Evolutionary conservation across 2,888 invertebrate genomes (phyloP).

Genomic region (Phytoseiulus persimilis): DNA sequence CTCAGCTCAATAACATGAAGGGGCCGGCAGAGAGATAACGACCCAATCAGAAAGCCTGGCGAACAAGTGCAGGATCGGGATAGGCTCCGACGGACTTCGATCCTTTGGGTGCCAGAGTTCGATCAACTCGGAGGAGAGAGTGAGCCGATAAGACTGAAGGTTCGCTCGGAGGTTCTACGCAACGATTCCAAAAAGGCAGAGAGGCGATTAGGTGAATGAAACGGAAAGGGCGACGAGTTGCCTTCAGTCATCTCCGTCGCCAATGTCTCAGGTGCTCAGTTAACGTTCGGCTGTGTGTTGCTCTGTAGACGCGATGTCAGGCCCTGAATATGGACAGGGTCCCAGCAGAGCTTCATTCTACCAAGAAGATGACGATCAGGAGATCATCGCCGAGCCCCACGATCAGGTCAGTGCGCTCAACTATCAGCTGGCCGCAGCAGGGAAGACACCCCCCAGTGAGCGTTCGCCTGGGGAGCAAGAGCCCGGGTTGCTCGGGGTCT

Average conservation of each 20-base stretch:
- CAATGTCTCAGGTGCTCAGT: not conserved
- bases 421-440: not conserved
- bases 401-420: constrained; percentile 17
- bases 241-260: not conserved
- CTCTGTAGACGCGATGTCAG: not conserved
- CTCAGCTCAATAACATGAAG: not conserved
- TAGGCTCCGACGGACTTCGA: too few species aligned
- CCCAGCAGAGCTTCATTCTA: constrained; percentile 20
- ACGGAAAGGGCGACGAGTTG: not conserved
- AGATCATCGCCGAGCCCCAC: not conserved
- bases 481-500: not conserved
- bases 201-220: not conserved
- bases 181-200: not conserved
- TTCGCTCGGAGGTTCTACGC: not conserved
- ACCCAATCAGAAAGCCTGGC: too few species aligned
- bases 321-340: not conserved
- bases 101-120: too few species aligned
- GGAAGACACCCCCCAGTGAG: not conserved
- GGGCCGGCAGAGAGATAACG: too few species aligned
- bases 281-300: not conserved
- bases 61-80: too few species aligned
- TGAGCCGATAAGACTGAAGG: not conserved
- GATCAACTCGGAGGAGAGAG: not conserved
- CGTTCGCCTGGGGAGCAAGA: not conserved
- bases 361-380: constrained; percentile 29